A percentile compares a stretch with the other conserved stretches of the same genome.
Conservation (phyloP, 2,113 vertebrate genomes). For the Oreochromis spilurus region DNA sequence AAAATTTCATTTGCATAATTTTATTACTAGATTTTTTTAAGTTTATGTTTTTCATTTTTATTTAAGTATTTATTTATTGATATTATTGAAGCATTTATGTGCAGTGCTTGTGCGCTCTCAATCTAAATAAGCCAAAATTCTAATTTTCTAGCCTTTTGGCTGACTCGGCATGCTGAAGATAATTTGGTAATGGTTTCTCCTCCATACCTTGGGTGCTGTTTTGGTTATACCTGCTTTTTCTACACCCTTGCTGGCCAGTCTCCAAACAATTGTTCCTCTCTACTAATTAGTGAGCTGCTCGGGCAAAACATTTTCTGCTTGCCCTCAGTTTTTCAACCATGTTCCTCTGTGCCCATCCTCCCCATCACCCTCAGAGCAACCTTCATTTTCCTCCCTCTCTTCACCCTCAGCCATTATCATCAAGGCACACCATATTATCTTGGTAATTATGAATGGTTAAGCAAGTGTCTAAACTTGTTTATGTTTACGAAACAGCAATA, state of each 20-base stretch:
- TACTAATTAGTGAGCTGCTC: neutral
- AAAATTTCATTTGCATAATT: neutral
- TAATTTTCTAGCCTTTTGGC: neutral
- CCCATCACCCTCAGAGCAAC: neutral
- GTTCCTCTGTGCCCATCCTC: neutral
- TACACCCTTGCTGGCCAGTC: neutral
- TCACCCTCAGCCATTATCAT: neutral
- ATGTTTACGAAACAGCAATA: neutral
- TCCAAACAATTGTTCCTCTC: neutral
- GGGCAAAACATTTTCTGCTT: neutral
- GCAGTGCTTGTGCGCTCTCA: neutral
- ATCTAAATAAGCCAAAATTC: neutral
- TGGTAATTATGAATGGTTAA: neutral
- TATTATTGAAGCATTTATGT: neutral
- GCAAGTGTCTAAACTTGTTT: neutral
- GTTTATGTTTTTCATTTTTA: neutral
- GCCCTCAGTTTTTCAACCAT: neutral
- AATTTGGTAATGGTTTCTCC: neutral
- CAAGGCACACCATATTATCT: neutral
- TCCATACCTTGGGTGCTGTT: neutral
- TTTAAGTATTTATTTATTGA: neutral
- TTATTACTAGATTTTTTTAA: neutral
- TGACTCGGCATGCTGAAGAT: neutral
- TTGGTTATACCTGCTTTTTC: neutral
- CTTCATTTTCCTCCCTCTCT: neutral